Evolutionary conservation across 1,140 invertebrate species (phyloP).

Genomic region (Bombus waltoni): DNA sequence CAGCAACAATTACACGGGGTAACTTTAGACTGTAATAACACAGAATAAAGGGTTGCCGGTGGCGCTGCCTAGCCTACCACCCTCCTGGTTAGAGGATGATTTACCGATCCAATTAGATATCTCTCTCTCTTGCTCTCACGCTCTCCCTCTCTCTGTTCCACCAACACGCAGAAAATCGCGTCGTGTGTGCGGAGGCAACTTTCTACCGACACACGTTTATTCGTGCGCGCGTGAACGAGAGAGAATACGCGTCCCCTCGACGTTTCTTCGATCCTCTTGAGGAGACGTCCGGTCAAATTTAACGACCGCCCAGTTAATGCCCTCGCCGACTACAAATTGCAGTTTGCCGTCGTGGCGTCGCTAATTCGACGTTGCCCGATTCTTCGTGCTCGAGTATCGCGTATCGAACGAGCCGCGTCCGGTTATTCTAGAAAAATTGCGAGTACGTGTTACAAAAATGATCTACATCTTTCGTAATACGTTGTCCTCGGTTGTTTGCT

Average conservation of each 20-base stretch:
- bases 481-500: too few species aligned
- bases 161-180: neutral
- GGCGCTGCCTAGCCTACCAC: constrained; percentile 75
- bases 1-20: constrained; percentile 84
- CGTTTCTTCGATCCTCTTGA: constrained; percentile 70
- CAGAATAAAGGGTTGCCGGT: constrained; percentile 82
- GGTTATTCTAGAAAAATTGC: neutral
- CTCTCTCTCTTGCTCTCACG: constrained; percentile 43
- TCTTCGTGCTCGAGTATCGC: neutral
- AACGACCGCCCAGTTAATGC: constrained; percentile 81
- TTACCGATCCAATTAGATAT: constrained; percentile 83
- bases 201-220: neutral
- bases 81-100: constrained; percentile 82
- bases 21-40: constrained; percentile 84
- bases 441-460: neutral
- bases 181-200: neutral
- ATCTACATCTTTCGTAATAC: too few species aligned
- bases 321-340: constrained; percentile 50
- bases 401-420: neutral
- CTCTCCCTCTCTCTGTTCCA: constrained; percentile 39
- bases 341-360: constrained; percentile 26
- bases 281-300: constrained; percentile 83
- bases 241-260: constrained; percentile 31
- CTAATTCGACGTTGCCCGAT: constrained; percentile 23
- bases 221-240: neutral